Conservation (phyloP, 2,888 invertebrate genomes). For the Pristionchus entomophagus region DNA sequence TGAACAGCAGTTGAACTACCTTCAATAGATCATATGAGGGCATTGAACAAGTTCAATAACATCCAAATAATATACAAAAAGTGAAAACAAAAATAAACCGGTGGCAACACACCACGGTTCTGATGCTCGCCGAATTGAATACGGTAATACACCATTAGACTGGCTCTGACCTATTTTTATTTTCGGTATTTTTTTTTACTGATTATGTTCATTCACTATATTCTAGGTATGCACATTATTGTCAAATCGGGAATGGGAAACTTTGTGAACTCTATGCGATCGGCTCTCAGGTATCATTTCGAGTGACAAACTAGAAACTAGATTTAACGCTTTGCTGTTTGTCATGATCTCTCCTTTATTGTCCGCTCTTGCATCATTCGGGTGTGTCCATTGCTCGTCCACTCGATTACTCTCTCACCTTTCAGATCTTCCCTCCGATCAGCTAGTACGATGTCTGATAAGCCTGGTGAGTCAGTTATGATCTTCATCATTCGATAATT, state of each 20-base stretch:
- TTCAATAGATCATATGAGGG: neutral
- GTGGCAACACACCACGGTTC: neutral
- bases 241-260: constrained; percentile 34
- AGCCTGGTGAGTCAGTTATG: constrained; percentile 17
- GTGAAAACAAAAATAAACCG: neutral
- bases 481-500: neutral
- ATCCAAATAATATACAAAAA: neutral
- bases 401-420: neutral
- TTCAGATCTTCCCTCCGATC: constrained; percentile 2
- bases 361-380: constrained; percentile 19
- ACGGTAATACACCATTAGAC: neutral
- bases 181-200: neutral
- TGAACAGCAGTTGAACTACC: constrained; percentile 9
- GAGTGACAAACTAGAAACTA: constrained; percentile 15
- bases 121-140: neutral
- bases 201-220: neutral
- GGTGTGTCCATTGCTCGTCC: neutral
- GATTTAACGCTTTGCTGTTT: neutral
- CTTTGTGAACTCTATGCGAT: constrained; percentile 34
- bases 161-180: neutral
- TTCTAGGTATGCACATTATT: constrained; percentile 30
- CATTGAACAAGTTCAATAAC: neutral
- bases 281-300: constrained; percentile 34
- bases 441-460: constrained; percentile 1
- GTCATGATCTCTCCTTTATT: constrained; percentile 31